phyloP scores from a whole-genome alignment of 1,140 invertebrate genomes.

The Drosophila teissieri region DNA sequence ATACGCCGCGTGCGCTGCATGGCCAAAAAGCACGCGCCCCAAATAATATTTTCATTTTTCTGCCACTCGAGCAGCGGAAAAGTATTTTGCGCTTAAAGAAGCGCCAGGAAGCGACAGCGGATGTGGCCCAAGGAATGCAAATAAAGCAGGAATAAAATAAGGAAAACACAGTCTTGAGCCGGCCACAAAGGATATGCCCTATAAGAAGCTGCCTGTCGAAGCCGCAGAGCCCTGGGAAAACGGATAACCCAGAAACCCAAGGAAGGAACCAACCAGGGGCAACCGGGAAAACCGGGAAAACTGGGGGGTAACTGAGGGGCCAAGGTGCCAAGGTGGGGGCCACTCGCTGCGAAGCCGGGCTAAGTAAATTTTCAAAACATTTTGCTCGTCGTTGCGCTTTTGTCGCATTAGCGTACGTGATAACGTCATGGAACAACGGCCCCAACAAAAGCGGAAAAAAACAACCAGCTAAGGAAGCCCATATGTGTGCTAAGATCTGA shows the following conservation, averaged over 20 bases:
- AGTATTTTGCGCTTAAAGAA: constrained; percentile 80
- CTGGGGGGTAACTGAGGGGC: background rate
- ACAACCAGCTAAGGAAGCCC: constrained; percentile 37
- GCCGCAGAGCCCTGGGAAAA: constrained; percentile 11
- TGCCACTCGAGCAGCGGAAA: constrained; percentile 60
- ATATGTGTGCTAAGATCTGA: constrained; percentile 36
- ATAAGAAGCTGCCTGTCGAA: constrained; percentile 42
- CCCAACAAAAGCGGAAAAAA: constrained; percentile 30
- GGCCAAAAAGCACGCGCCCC: constrained; percentile 67
- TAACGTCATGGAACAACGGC: constrained; percentile 57
- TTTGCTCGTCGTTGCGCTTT: constrained; percentile 79
- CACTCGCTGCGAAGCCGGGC: constrained; percentile 33
- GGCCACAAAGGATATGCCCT: constrained; percentile 31
- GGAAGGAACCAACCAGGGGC: constrained; percentile 1
- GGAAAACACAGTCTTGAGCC: constrained; percentile 23
- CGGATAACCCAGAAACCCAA: background rate
- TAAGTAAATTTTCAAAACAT: constrained; percentile 81
- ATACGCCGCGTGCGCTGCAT: constrained; percentile 52
- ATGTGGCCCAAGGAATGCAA: constrained; percentile 78
- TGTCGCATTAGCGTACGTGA: constrained; percentile 83
- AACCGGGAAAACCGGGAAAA: too few species aligned
- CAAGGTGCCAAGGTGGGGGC: background rate
- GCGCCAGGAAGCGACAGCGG: constrained; percentile 67
- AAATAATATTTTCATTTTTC: constrained; percentile 74
- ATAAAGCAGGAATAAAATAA: constrained; percentile 56